Evolutionary conservation across 2,797 vertebrate genomes (phyloP), one percentile per base, ranked within the genome.

Genomic region (Molossus molossus): DNA sequence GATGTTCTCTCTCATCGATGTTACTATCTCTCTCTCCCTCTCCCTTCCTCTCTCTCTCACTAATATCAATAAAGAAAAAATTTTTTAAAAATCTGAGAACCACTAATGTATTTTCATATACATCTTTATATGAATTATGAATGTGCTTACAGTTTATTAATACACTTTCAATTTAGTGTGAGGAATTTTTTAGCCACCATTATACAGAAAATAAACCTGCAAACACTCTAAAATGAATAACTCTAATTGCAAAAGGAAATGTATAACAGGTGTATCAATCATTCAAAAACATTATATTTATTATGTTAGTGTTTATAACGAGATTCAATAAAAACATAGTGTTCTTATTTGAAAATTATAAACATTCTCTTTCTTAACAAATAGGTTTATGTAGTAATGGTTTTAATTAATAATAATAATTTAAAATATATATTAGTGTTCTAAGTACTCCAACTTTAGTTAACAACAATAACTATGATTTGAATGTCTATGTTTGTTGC

Each of bases 221-320:
- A 97, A 96, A 95, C 80, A 75, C 21, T 88, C 5, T 57, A 75
- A 21, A 91, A 87, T 97, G 95, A 97, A 97, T 96, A 83, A 96
- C 64, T 37, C 29, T 93, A 97, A 95, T 48, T 45, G 80, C 57
- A 94, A 95, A 90, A 94, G 94, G 40, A 97, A 95, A 91, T 95
- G 45, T 50, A 73, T 67, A 65, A 91, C 48, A 97, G 72, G 33
- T 79, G 86, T 97, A 88, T 86, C 65, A n/a, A 92, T 97, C 92
- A 62, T 96, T 82, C 90, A 48, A 95, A 86, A 97, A 62, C n/a
- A 18, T 67, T 14, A 75, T 91, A 48, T 33, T 95, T 93, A 87
- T 75, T 93, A 87, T 72, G 48, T 60, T 90, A 40, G 37, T 45
- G 65, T 90, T 96, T 94, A 79, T 93, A 87, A 60, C 75, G 75